Conservation (phyloP, 2,797 vertebrate species). For the Sebastes trivittatus region DNA sequence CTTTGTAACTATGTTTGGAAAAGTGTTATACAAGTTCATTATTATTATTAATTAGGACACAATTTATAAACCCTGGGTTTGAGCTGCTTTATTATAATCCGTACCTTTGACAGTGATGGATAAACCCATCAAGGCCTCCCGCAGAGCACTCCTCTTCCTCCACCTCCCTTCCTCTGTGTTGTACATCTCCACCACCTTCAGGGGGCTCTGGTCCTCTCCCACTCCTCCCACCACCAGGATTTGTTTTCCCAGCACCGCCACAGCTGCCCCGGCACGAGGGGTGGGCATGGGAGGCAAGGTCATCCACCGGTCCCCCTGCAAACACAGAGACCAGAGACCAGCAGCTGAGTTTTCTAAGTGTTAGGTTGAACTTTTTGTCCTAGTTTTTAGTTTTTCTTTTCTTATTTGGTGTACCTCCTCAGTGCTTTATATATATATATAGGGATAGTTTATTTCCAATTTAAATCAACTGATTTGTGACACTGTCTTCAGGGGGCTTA, state of each 20-base stretch:
- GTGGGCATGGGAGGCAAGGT: conserved; percentile 90
- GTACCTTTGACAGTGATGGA: conserved; percentile 92
- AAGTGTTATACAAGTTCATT: too few relatives aligned
- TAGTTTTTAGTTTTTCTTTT: not conserved
- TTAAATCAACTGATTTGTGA: conserved; percentile 1
- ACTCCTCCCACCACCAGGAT: conserved; percentile 95
- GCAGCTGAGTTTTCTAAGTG: not conserved
- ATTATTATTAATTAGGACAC: too few relatives aligned
- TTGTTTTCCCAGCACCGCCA: conserved; percentile 90
- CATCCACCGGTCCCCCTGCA: conserved; percentile 92
- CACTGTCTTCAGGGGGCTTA: not conserved
- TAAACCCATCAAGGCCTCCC: conserved; percentile 94
- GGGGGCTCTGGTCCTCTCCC: conserved; percentile 88
- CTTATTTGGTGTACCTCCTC: not conserved
- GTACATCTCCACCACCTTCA: conserved; percentile 95
- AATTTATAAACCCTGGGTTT: not conserved
- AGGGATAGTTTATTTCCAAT: not conserved
- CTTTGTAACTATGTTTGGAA: too few relatives aligned
- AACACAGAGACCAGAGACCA: not conserved
- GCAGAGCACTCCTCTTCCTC: conserved; percentile 91
- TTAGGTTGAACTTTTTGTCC: not conserved
- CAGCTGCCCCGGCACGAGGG: conserved; percentile 90
- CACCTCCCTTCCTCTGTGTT: conserved; percentile 93
- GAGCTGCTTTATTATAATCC: not conserved
- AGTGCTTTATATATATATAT: not conserved